Conservation (phyloP, 2,888 invertebrate species). For the Pherbina coryleti region DNA sequence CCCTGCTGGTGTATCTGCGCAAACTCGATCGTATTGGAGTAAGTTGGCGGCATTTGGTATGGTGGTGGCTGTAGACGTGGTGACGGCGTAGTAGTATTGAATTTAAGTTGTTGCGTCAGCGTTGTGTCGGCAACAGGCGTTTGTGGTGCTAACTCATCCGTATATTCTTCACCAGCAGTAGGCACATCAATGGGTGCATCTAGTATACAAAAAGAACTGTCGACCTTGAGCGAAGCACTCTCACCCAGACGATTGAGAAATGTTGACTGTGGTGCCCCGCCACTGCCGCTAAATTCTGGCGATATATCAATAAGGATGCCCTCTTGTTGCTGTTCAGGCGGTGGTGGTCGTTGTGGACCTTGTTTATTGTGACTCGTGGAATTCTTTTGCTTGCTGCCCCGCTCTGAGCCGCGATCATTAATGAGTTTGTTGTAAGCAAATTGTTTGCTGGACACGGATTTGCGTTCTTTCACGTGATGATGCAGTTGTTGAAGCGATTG, state of each 20-base stretch:
- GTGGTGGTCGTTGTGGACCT: conserved; percentile 69
- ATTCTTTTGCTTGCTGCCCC: conserved; percentile 38
- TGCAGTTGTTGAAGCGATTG: conserved; percentile 40
- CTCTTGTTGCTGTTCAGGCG: conserved; percentile 69
- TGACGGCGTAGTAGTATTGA: conserved; percentile 47
- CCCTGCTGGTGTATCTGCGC: conserved; percentile 51
- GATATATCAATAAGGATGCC: conserved; percentile 83
- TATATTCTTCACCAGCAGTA: conserved; percentile 57
- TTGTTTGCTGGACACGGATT: conserved; percentile 74
- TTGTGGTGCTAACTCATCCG: conserved; percentile 44
- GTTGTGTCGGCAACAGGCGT: conserved; percentile 46
- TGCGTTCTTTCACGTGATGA: conserved; percentile 65
- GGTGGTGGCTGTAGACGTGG: conserved; percentile 70
- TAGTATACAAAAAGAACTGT: conserved; percentile 73
- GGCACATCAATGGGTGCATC: conserved; percentile 83
- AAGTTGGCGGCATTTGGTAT: conserved; percentile 73
- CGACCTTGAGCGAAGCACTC: conserved; percentile 60
- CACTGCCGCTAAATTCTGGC: conserved; percentile 68
- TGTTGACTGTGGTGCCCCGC: conserved; percentile 28
- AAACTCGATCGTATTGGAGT: conserved; percentile 71
- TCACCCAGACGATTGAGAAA: conserved; percentile 48
- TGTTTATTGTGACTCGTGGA: conserved; percentile 35
- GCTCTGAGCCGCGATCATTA: conserved; percentile 73
- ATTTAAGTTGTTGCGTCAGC: conserved; percentile 49
- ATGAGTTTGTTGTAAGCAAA: conserved; percentile 87